A percentile compares a stretch with the other conserved stretches of the same genome.
phyloP scores from a whole-genome alignment of 2,113 vertebrate genomes.

The Chaenogobius annularis region DNA sequence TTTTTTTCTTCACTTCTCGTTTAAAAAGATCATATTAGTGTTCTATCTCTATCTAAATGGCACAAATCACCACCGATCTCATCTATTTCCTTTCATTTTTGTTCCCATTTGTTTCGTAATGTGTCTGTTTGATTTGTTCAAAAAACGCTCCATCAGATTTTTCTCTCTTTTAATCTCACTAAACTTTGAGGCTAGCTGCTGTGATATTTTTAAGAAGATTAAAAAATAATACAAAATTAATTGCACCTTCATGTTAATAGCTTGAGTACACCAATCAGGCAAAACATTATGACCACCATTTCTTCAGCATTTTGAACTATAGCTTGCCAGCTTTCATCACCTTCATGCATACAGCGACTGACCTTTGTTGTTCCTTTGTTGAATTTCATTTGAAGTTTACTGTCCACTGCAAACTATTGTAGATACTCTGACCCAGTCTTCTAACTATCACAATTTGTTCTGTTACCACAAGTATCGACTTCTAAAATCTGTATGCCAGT shows the following conservation, averaged over 20 bases:
- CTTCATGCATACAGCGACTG: too few relatives aligned
- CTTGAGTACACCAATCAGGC: background rate
- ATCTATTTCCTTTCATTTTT: constrained; percentile 19
- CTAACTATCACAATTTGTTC: background rate
- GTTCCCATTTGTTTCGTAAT: constrained; percentile 32
- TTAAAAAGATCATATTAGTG: constrained; percentile 4
- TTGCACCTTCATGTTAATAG: constrained; percentile 18
- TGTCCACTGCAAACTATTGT: background rate
- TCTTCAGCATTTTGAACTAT: background rate
- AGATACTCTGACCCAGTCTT: background rate
- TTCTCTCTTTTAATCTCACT: constrained; percentile 18
- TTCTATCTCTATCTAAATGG: constrained; percentile 6
- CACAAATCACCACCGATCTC: constrained; percentile 6
- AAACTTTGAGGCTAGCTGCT: constrained; percentile 13
- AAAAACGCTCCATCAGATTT: constrained; percentile 1
- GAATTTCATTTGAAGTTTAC: background rate
- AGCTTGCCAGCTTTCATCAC: background rate
- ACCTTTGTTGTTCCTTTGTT: too few relatives aligned
- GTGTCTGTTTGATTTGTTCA: constrained; percentile 28
- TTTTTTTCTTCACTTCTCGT: constrained; percentile 30
- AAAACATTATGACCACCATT: background rate
- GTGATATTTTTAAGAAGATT: constrained; percentile 5
- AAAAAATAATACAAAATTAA: constrained; percentile 3
- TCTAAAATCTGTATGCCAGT: background rate
- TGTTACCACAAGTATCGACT: background rate